phyloP scores from a whole-genome alignment of 2,797 vertebrate species.

The Picus viridis region DNA sequence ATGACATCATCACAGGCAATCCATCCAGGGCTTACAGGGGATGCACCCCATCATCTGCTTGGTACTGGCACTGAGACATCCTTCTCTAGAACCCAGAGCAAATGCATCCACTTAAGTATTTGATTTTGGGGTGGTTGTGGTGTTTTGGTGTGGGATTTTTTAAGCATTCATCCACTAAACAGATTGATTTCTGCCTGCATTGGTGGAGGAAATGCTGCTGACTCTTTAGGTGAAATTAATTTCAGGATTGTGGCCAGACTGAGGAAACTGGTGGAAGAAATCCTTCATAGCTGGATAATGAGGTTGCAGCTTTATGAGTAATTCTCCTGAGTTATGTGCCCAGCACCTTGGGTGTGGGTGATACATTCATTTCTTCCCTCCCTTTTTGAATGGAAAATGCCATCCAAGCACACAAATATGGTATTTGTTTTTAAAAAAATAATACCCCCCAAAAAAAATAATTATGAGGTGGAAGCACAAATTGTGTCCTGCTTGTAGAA shows the following conservation, averaged over 20 bases:
- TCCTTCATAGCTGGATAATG: background rate
- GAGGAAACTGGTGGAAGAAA: constrained; percentile 23
- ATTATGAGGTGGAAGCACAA: background rate
- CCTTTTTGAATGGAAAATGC: constrained; percentile 44
- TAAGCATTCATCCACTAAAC: background rate
- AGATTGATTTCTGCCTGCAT: background rate
- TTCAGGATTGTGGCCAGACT: constrained; percentile 8
- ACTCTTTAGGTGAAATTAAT: constrained; percentile 38
- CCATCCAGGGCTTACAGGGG: background rate
- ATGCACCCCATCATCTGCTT: background rate
- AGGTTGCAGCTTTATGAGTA: constrained; percentile 43
- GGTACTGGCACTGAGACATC: background rate
- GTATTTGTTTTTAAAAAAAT: background rate
- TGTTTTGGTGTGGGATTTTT: background rate
- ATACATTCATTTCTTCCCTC: constrained; percentile 12
- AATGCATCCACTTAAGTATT: background rate
- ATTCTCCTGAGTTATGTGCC: constrained; percentile 34
- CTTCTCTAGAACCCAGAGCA: background rate
- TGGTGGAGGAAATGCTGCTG: background rate
- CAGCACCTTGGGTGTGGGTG: constrained; percentile 10
- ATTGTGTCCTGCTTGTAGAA: background rate
- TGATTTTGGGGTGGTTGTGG: accelerated
- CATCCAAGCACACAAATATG: constrained; percentile 5
- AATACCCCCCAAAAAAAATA: background rate
- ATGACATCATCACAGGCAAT: background rate